phyloP scores from a whole-genome alignment of 2,113 vertebrate species.

The Puntigrus tetrazona region DNA sequence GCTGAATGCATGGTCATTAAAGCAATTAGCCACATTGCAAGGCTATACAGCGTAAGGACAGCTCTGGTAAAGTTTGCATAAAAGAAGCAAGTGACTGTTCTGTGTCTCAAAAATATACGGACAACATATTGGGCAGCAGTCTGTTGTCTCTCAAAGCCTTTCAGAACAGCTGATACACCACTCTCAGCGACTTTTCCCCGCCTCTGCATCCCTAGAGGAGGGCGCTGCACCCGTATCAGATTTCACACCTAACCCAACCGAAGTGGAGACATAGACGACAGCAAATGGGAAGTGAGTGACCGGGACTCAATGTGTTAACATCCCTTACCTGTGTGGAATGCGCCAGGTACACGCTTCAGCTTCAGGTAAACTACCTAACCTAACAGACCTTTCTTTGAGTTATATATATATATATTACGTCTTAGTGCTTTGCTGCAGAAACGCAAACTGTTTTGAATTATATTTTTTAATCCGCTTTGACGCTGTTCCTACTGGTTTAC shows the following conservation, averaged over 20 bases:
- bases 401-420: neutral
- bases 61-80: neutral
- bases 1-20: neutral
- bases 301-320: conserved; percentile 57
- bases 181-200: conserved; percentile 48
- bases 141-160: neutral
- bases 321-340: conserved; percentile 63
- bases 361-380: conserved; percentile 61
- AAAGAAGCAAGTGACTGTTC: neutral
- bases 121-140: neutral
- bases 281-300: conserved; percentile 42
- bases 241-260: conserved; percentile 54
- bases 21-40: neutral
- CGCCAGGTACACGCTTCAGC: conserved; percentile 31
- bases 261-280: conserved; percentile 36
- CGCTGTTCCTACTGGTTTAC: neutral
- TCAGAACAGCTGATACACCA: neutral
- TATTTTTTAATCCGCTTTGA: neutral
- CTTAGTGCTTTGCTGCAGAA: neutral
- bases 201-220: conserved; percentile 62
- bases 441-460: neutral
- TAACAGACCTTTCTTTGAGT: neutral
- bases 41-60: neutral
- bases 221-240: conserved; percentile 52
- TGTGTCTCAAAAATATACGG: neutral